Percentiles rank a stretch among this genome's conserved stretches.
Evolutionary conservation across 2,113 vertebrate species (phyloP).

Genomic region (Pseudopipra pipra): DNA sequence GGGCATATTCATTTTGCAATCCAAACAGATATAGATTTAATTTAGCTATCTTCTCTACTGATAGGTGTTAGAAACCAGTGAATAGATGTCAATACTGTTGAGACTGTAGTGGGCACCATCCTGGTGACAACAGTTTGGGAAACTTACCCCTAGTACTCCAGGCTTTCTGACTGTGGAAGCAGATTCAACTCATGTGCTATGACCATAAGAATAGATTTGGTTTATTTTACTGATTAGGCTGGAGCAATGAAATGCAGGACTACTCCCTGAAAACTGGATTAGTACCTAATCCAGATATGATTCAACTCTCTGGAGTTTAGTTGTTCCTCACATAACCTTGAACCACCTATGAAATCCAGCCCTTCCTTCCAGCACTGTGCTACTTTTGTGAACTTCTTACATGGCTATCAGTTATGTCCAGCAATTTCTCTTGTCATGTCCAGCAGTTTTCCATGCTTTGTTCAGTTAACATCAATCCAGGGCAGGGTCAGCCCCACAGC

Average conservation of each 20-base stretch:
- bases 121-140: background rate
- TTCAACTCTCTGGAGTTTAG: background rate
- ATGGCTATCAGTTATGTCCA: background rate
- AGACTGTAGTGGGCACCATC: background rate
- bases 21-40: background rate
- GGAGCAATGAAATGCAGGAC: background rate
- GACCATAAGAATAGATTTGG: background rate
- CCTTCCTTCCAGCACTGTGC: background rate
- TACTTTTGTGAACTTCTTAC: background rate
- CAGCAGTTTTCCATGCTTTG: background rate
- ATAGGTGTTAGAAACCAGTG: background rate
- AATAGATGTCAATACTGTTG: background rate
- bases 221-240: background rate
- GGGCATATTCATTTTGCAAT: background rate
- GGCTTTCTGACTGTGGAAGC: background rate
- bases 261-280: background rate
- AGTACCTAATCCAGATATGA: background rate
- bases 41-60: background rate
- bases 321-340: background rate
- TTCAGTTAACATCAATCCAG: background rate
- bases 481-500: background rate
- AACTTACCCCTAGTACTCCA: fast-evolving
- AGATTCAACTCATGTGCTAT: background rate
- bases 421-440: background rate
- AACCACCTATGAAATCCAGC: background rate